Evolutionary conservation across 2,888 invertebrate genomes (phyloP).

Genomic region (Stomorhina lunata): DNA sequence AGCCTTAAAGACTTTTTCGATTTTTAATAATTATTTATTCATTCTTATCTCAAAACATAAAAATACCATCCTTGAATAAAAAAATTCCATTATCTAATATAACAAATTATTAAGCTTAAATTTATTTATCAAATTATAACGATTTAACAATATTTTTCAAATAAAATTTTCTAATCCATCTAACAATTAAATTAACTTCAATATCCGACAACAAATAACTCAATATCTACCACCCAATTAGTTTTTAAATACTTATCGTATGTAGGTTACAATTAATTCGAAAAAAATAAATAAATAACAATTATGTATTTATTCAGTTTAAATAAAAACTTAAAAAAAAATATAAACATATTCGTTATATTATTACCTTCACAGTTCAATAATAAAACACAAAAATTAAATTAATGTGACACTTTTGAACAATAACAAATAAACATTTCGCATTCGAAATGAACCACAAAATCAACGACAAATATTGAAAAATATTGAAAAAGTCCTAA

Average conservation of each 20-base stretch:
- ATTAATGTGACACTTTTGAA: slow-evolving; percentile 65
- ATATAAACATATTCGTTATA: slow-evolving; percentile 1
- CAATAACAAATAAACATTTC: slow-evolving; percentile 61
- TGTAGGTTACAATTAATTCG: not conserved
- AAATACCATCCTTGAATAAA: too few species aligned
- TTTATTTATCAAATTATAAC: too few species aligned
- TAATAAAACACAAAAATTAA: slow-evolving; percentile 62
- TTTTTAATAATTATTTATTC: too few species aligned
- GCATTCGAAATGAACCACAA: slow-evolving; percentile 44
- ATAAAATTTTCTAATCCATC: too few species aligned
- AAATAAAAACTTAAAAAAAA: not conserved
- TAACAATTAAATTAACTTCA: slow-evolving; percentile 4
- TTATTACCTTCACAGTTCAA: slow-evolving; percentile 57
- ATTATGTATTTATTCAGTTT: not conserved
- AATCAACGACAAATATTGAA: slow-evolving; percentile 37
- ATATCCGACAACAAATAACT: not conserved
- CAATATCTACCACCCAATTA: slow-evolving; percentile 28
- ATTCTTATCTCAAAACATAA: too few species aligned
- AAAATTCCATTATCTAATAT: too few species aligned
- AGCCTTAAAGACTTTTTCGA: too few species aligned
- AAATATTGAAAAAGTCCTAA: slow-evolving; percentile 22
- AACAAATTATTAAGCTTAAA: too few species aligned
- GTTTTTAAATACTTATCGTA: not conserved
- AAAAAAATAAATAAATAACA: not conserved
- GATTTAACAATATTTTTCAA: too few species aligned